Conservation (phyloP, 2,113 vertebrate genomes). For the Actinemys pallida region DNA sequence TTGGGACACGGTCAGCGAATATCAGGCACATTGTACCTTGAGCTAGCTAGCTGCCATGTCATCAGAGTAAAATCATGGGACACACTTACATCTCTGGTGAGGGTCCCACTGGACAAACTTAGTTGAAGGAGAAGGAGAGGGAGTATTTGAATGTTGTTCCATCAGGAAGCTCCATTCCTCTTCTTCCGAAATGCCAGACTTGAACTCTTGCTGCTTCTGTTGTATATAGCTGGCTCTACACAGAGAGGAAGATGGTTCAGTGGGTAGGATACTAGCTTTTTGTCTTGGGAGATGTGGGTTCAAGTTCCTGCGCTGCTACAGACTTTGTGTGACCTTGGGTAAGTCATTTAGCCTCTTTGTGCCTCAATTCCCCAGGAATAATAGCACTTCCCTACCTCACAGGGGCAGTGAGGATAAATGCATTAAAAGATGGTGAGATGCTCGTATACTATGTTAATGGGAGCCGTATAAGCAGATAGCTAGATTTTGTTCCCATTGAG, state of each 20-base stretch:
- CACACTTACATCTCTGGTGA: too few relatives aligned
- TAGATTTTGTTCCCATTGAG: conserved; percentile 3
- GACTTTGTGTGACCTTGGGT: background rate
- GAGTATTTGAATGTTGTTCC: background rate
- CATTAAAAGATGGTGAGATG: background rate
- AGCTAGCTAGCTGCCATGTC: background rate
- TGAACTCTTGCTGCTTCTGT: background rate
- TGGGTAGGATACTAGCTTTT: background rate
- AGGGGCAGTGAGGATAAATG: background rate
- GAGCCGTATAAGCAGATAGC: conserved; percentile 35
- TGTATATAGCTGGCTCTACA: too few relatives aligned
- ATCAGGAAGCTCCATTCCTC: background rate
- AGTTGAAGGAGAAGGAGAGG: background rate
- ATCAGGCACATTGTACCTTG: background rate
- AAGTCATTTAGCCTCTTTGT: rapidly evolving
- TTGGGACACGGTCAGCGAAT: background rate
- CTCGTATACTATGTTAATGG: background rate
- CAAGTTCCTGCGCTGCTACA: background rate
- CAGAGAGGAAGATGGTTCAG: too few relatives aligned
- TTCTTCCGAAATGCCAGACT: background rate
- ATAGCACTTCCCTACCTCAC: background rate
- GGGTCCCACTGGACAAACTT: background rate
- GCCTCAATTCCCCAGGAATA: background rate
- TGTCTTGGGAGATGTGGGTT: background rate
- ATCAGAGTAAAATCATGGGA: too few relatives aligned